These are phyloP conservation scores for Perca fluviatilis DNA, from an alignment of 2,113 vertebrate species.

Conservation along the genomic window DNA sequence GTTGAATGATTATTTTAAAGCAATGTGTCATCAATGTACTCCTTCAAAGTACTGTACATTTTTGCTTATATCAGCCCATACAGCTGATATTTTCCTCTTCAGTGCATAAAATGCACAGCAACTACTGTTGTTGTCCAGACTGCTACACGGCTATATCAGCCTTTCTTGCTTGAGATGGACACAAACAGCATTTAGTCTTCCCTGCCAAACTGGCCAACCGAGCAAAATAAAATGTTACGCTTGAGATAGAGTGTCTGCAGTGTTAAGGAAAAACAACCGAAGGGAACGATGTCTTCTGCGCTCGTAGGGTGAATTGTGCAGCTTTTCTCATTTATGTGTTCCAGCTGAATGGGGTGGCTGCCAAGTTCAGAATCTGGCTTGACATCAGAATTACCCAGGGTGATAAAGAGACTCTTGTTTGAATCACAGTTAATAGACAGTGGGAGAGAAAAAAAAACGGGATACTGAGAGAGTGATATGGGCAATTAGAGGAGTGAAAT, in stretches of 20 bases:
- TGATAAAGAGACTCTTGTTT: slow-evolving; percentile 81
- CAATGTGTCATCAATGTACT: not conserved
- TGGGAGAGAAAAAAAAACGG: slow-evolving; percentile 40
- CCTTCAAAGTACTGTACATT: not conserved
- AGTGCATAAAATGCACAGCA: slow-evolving; percentile 11
- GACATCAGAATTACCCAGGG: slow-evolving; percentile 76
- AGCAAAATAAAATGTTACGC: slow-evolving; percentile 51
- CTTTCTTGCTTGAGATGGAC: slow-evolving; percentile 31
- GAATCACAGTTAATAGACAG: slow-evolving; percentile 62
- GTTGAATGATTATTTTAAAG: not conserved
- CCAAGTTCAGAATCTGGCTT: slow-evolving; percentile 75
- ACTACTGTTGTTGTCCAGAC: slow-evolving; percentile 28
- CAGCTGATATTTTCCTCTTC: slow-evolving; percentile 3
- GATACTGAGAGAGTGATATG: slow-evolving; percentile 61
- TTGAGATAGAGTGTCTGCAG: slow-evolving; percentile 40
- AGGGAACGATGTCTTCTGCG: slow-evolving; percentile 37
- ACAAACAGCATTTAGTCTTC: slow-evolving; percentile 36
- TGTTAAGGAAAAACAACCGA: slow-evolving; percentile 32
- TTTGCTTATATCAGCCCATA: not conserved
- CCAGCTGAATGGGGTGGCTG: slow-evolving; percentile 69
- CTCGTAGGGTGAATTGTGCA: slow-evolving; percentile 54
- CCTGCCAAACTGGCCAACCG: slow-evolving; percentile 35
- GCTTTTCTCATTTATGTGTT: slow-evolving; percentile 71
- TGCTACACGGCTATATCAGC: not conserved
- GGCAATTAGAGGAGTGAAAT: slow-evolving; percentile 69